Conservation (phyloP, 2,797 vertebrate species). For the Falco columbarius region DNA sequence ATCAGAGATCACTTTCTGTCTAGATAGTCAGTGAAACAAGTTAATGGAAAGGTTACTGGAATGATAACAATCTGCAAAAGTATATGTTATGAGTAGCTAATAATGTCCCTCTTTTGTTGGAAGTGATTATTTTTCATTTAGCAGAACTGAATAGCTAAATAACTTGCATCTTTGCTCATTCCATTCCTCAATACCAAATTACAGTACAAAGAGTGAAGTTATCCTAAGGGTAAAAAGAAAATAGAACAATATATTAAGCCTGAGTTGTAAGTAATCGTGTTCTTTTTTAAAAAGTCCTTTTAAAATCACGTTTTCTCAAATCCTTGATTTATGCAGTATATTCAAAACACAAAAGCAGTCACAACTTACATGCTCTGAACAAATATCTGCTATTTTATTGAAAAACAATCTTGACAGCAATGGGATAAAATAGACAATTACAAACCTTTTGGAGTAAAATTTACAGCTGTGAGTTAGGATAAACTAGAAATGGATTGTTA, state of each 20-base stretch:
- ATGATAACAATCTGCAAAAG: slow-evolving; percentile 1
- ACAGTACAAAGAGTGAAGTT: not conserved
- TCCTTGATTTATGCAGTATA: not conserved
- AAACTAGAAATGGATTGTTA: not conserved
- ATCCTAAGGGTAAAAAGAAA: slow-evolving; percentile 1
- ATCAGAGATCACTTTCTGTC: not conserved
- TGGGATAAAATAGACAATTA: not conserved
- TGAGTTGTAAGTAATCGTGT: not conserved
- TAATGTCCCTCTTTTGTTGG: not conserved
- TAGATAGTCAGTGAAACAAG: slow-evolving; percentile 7
- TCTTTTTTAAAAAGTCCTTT: not conserved
- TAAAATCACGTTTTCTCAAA: not conserved
- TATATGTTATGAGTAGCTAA: slow-evolving; percentile 15
- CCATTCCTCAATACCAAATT: slow-evolving; percentile 1
- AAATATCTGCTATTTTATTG: not conserved
- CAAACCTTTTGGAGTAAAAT: not conserved
- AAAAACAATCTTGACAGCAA: not conserved
- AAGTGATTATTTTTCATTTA: slow-evolving; percentile 56
- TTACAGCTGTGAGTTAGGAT: not conserved
- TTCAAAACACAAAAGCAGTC: not conserved
- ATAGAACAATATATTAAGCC: not conserved
- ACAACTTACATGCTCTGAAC: not conserved
- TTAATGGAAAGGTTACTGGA: not conserved
- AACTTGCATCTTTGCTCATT: not conserved
- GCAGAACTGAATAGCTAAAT: not conserved